Evolutionary conservation across 1,140 invertebrate species (phyloP).

Genomic region (Achatina immaculata): DNA sequence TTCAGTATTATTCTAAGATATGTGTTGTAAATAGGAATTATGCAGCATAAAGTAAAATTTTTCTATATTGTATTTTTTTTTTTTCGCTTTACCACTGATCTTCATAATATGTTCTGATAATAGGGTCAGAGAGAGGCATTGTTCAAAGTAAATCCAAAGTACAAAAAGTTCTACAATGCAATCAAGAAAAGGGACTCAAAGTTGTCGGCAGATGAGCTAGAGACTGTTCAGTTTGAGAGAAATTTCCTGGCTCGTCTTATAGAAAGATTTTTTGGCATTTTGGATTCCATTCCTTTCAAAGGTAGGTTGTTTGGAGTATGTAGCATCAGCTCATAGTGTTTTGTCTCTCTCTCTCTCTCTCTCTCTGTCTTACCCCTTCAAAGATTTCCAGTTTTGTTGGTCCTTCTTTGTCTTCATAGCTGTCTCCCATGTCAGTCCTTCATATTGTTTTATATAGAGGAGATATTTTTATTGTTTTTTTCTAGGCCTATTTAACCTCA

Average conservation of each 20-base stretch:
- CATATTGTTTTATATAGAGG: too few species aligned
- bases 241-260: slow-evolving; percentile 90
- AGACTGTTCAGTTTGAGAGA: slow-evolving; percentile 87
- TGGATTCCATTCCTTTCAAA: slow-evolving; percentile 82
- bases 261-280: slow-evolving; percentile 87
- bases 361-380: background rate
- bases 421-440: too few species aligned
- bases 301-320: slow-evolving; percentile 69
- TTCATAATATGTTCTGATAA: slow-evolving; percentile 3
- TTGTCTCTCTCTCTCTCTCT: background rate
- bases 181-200: slow-evolving; percentile 87
- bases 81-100: background rate
- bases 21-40: too few species aligned
- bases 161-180: slow-evolving; percentile 92
- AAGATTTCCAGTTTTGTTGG: too few species aligned
- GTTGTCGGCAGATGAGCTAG: slow-evolving; percentile 77
- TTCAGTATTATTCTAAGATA: too few species aligned
- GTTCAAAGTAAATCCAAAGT: slow-evolving; percentile 88
- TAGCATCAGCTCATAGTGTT: too few species aligned
- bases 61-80: background rate
- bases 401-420: background rate
- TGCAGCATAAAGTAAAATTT: too few species aligned
- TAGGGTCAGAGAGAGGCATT: slow-evolving; percentile 75
- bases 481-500: too few species aligned
- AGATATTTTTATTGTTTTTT: too few species aligned